A percentile compares a stretch with the other conserved stretches of the same genome.
These are phyloP conservation scores for Bruchidius siliquastri DNA, from an alignment of 2,888 invertebrate genomes.

Conservation along the genomic window DNA sequence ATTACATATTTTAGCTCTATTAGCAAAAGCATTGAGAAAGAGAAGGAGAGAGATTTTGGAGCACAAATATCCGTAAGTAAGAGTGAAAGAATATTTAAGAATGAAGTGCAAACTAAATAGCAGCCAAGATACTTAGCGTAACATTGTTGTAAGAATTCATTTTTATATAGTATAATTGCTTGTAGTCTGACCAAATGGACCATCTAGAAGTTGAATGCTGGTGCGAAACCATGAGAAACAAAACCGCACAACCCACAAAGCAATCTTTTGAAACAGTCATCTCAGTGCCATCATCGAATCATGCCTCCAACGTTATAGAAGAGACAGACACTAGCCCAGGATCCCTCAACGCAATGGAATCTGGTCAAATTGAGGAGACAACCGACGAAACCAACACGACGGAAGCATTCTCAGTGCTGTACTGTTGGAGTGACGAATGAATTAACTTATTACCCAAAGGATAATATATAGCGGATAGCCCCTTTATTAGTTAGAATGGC, in stretches of 20 bases:
- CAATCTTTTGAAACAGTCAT: background rate
- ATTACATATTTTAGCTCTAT: background rate
- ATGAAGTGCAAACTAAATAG: no score
- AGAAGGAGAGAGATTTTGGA: background rate
- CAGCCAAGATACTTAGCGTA: no score
- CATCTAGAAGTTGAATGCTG: background rate
- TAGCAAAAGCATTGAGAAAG: background rate
- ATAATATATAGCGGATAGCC: background rate
- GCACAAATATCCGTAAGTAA: constrained; percentile 4
- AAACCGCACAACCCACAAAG: background rate
- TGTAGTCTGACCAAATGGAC: background rate
- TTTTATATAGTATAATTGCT: no score
- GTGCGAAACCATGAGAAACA: background rate
- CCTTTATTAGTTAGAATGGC: no score
- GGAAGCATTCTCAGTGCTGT: background rate
- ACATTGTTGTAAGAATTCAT: no score
- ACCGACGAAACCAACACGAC: constrained; percentile 5
- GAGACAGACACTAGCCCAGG: background rate
- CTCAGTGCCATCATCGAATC: background rate
- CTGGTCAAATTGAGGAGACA: background rate
- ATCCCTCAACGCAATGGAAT: background rate
- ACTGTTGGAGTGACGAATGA: background rate
- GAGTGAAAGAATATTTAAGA: background rate
- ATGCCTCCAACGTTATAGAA: background rate
- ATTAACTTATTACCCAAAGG: background rate